Conservation (phyloP, 92 coral and sea anemone species). For the Umimayanthus kanabou region DNA sequence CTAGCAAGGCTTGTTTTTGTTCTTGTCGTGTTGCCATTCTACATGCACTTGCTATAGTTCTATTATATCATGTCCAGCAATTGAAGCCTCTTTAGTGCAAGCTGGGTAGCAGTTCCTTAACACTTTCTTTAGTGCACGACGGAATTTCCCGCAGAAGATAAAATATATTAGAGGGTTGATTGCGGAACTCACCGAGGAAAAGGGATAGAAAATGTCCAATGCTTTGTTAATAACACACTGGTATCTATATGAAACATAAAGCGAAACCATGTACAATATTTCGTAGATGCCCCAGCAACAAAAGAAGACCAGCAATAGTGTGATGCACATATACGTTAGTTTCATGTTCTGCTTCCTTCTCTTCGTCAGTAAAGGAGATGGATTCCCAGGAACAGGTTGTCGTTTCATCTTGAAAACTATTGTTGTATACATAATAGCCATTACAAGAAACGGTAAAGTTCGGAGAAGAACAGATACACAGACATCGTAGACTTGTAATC, state of each 20-base stretch:
- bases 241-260: neutral
- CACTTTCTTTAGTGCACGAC: slow-evolving; percentile 1
- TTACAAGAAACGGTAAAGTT: slow-evolving; percentile 13
- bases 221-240: neutral
- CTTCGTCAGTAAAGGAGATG: neutral
- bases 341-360: slow-evolving; percentile 23
- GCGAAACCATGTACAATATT: slow-evolving; percentile 15
- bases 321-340: slow-evolving; percentile 18
- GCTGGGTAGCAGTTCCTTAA: neutral
- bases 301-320: slow-evolving; percentile 13
- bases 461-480: slow-evolving; percentile 23
- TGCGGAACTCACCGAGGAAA: slow-evolving; percentile 24
- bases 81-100: neutral
- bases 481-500: neutral
- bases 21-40: neutral
- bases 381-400: slow-evolving; percentile 15
- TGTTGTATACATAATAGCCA: neutral
- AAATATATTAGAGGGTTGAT: slow-evolving; percentile 18
- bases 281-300: slow-evolving; percentile 38
- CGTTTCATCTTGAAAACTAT: slow-evolving; percentile 15
- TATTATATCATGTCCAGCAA: neutral
- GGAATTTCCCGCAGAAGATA: slow-evolving; percentile 21
- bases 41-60: neutral
- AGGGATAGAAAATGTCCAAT: slow-evolving; percentile 22
- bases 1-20: neutral